Evolutionary conservation across 2,888 invertebrate species (phyloP).

Genomic region (Noctua pronuba): DNA sequence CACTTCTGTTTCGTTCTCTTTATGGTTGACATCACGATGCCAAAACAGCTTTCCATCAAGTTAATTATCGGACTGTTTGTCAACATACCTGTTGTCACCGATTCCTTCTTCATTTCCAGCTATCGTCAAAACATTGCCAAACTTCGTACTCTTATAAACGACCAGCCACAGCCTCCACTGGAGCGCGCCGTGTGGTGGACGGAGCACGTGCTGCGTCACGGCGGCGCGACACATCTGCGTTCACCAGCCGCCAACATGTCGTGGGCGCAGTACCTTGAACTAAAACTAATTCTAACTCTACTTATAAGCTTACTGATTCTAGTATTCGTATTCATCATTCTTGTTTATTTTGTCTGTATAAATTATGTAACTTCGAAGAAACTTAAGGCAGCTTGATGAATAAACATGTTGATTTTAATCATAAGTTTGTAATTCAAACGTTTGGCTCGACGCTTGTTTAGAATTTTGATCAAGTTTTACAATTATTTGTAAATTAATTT

Average conservation of each 20-base stretch:
- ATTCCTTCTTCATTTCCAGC: slow-evolving; percentile 24
- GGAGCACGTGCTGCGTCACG: slow-evolving; percentile 3
- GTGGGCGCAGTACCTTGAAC: slow-evolving; percentile 64
- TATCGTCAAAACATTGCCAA: slow-evolving; percentile 51
- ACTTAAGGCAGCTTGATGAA: slow-evolving; percentile 41
- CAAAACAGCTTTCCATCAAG: not conserved
- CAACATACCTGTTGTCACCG: not conserved
- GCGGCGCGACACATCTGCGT: not conserved
- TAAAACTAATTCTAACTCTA: slow-evolving; percentile 59
- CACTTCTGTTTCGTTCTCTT: not conserved
- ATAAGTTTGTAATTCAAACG: slow-evolving; percentile 39
- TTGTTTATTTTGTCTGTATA: slow-evolving; percentile 46
- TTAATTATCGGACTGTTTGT: not conserved
- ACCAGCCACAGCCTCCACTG: slow-evolving; percentile 50
- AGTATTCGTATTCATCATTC: slow-evolving; percentile 13
- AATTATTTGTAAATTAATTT: slow-evolving; percentile 21
- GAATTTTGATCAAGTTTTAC: slow-evolving; percentile 30
- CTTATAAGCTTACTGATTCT: slow-evolving; percentile 39
- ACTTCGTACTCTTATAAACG: slow-evolving; percentile 26
- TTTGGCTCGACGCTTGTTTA: slow-evolving; percentile 12
- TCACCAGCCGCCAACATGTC: slow-evolving; percentile 44
- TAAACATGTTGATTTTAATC: slow-evolving; percentile 43
- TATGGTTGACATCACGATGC: not conserved
- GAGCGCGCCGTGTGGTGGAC: slow-evolving; percentile 75
- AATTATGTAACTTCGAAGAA: slow-evolving; percentile 38